Base-by-base conservation (phyloP, 1,140 invertebrate genomes). In the Hylaeus volcanicus region DNA sequence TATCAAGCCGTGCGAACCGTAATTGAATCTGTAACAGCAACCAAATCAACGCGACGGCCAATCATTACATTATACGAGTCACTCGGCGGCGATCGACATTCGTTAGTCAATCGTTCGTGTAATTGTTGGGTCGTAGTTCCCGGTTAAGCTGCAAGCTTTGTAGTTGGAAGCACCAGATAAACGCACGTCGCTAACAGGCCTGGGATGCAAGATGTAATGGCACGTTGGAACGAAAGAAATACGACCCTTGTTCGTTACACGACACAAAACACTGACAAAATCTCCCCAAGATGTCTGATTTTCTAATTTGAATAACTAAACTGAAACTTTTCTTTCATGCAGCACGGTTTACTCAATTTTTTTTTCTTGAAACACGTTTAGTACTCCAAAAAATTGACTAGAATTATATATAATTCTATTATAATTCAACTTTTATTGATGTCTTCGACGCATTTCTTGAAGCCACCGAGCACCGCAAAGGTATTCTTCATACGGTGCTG, bases 21-120 rank as follows among this genome's bases (percentile, higher is more conserved):
- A 88, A 88, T 87, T 88, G 83, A 88, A 87, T 88, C 75, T 81
- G 86, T 86, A 87, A 81, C 81, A 53, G 74, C 84, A 63, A 81
- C 81, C 86, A 83, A 88, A 88, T 88, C 81, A 88, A 74, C 83
- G 78, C 63, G 70, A 73, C 74, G 64, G 53, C 72, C 81, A 83
- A 76, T 88, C 87, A 88, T 87, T 88, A 81, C 77, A 81, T 88
- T 88, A 83, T 78, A 81, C 83, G 83, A 88, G 79, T 83, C 84
- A 74, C 65, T 71, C 73, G 63, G 41, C 74, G 66, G 41, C 74
- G 81, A 81, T 88, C 81, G 81, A 65, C 77, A 74, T 88, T 88
- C 86, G 86, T 88, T 88, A 88, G 74, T 69, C 86, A 87, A 82
- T 85, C 87, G 83, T 80, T 86, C 68, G 80, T 68, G 71, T 86